Evolutionary conservation across 2,888 invertebrate genomes (phyloP).

Genomic region (Amphimallon solstitiale): DNA sequence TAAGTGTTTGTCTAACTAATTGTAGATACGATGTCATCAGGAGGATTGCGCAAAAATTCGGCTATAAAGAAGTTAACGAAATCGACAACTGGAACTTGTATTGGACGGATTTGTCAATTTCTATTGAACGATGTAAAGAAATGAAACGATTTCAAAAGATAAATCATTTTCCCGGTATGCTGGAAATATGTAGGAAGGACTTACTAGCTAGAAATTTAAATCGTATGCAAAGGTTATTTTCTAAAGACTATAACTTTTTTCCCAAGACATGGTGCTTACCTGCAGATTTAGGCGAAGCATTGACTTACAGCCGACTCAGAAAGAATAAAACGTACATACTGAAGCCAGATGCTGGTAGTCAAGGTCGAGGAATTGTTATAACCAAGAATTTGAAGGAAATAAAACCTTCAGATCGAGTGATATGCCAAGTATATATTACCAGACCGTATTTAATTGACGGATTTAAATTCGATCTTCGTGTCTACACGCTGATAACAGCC

Average conservation of each 20-base stretch:
- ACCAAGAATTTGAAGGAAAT: conserved; percentile 84
- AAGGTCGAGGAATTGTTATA: conserved; percentile 89
- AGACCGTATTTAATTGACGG: conserved; percentile 89
- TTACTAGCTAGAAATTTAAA: conserved; percentile 88
- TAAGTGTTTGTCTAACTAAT: conserved; percentile 74
- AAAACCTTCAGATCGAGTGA: conserved; percentile 82
- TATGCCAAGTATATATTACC: conserved; percentile 83
- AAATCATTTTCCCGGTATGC: conserved; percentile 84
- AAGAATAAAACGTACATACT: conserved; percentile 85
- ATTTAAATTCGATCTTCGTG: conserved; percentile 90
- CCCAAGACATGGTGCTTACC: conserved; percentile 95
- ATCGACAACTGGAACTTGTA: conserved; percentile 89
- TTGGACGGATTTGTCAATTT: conserved; percentile 90
- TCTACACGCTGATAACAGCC: conserved; percentile 89
- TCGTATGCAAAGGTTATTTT: conserved; percentile 88
- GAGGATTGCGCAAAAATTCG: conserved; percentile 75
- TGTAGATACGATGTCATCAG: conserved; percentile 81
- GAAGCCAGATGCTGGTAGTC: conserved; percentile 92
- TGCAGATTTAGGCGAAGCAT: conserved; percentile 82
- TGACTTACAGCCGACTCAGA: conserved; percentile 75
- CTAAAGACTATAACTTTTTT: conserved; percentile 90
- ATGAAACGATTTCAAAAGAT: conserved; percentile 93
- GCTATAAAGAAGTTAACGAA: conserved; percentile 81
- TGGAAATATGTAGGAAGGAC: conserved; percentile 77
- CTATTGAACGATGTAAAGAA: conserved; percentile 86